A percentile compares a stretch with the other conserved stretches of the same genome.
These are phyloP conservation scores for Orgyia antiqua DNA, from an alignment of 2,888 invertebrate species.

Conservation along the genomic window DNA sequence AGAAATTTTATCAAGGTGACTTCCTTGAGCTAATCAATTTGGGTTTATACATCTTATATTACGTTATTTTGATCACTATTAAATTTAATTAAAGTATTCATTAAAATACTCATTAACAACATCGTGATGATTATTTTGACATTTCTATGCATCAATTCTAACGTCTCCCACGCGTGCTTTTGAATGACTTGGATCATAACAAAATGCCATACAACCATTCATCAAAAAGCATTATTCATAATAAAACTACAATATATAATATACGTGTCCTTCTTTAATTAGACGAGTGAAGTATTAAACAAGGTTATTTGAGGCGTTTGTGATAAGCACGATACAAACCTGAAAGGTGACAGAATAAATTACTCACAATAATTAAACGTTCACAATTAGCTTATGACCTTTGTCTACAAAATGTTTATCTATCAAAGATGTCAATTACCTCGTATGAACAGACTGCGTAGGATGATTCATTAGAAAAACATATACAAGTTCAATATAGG, in stretches of 20 bases:
- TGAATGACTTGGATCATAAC: constrained; percentile 11
- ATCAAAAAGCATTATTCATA: constrained; percentile 14
- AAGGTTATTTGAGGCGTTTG: too few relatives aligned
- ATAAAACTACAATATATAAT: constrained; percentile 12
- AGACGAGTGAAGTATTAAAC: too few relatives aligned
- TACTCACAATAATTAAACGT: constrained; percentile 43
- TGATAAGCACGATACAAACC: constrained; percentile 28
- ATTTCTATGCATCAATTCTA: constrained; percentile 3
- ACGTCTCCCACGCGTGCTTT: constrained; percentile 4
- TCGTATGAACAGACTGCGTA: too few relatives aligned
- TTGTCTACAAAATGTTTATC: constrained; percentile 23
- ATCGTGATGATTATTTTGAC: constrained; percentile 16
- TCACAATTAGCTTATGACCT: constrained; percentile 44
- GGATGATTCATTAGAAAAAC: too few relatives aligned
- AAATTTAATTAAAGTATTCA: background rate
- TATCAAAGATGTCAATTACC: too few relatives aligned
- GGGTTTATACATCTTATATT: background rate
- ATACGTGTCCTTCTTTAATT: constrained; percentile 21
- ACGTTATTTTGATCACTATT: background rate
- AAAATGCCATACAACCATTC: constrained; percentile 13
- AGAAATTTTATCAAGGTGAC: background rate
- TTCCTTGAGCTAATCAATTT: background rate
- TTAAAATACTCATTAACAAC: constrained; percentile 2
- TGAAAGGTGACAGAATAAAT: constrained; percentile 43
- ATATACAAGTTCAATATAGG: too few relatives aligned